phyloP scores from a whole-genome alignment of 2,113 vertebrate genomes.

The Empidonax alnorum region DNA sequence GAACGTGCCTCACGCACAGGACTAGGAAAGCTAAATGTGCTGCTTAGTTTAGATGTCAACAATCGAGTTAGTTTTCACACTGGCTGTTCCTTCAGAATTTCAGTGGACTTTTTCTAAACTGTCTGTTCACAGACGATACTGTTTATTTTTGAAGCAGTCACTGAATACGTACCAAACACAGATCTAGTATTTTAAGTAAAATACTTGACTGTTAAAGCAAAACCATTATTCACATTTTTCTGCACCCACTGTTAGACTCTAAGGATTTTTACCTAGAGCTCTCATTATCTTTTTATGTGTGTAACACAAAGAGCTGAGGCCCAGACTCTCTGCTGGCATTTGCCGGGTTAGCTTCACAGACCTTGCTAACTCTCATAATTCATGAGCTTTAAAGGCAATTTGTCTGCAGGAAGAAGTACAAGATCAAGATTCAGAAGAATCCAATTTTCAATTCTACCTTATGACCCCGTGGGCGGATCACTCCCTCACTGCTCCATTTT shows the following conservation, averaged over 20 bases:
- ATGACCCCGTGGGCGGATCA: neutral
- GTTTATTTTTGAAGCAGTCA: neutral
- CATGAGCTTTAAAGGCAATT: neutral
- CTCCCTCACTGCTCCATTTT: neutral
- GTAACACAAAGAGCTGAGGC: neutral
- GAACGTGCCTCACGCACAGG: neutral
- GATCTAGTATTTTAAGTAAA: neutral
- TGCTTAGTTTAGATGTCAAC: neutral
- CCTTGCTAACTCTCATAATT: neutral
- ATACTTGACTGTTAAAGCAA: neutral
- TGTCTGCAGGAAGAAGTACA: slow-evolving; percentile 5
- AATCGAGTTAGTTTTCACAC: neutral
- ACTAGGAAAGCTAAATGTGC: neutral
- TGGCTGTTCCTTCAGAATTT: neutral
- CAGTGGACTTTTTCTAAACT: neutral
- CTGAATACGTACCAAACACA: neutral
- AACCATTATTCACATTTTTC: neutral
- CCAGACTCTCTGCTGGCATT: neutral
- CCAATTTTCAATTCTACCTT: neutral
- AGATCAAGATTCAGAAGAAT: slow-evolving; percentile 2
- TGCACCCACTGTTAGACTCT: neutral
- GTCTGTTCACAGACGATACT: neutral
- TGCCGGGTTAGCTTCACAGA: neutral
- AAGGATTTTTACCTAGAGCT: neutral
- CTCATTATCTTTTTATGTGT: neutral